Evolutionary conservation across 2,888 invertebrate species (phyloP).

Genomic region (Drosophila mercatorum): DNA sequence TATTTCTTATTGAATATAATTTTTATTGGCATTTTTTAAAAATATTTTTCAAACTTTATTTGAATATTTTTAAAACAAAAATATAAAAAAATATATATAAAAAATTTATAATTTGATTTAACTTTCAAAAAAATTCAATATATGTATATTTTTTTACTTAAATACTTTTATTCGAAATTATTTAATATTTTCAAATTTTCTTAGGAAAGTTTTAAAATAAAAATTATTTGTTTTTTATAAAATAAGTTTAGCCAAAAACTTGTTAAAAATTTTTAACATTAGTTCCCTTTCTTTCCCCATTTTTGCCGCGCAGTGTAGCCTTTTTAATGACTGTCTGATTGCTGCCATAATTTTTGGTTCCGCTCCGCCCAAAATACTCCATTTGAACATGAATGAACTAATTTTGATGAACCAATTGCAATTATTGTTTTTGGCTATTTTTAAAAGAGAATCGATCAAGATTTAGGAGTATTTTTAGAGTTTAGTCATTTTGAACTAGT

Average conservation of each 20-base stretch:
- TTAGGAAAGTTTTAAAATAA: too few relatives aligned
- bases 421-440: neutral
- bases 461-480: neutral
- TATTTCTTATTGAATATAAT: too few relatives aligned
- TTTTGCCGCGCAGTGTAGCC: slow-evolving; percentile 10
- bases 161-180: too few relatives aligned
- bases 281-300: neutral
- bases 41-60: neutral
- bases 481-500: neutral
- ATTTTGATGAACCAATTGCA: neutral
- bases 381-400: neutral
- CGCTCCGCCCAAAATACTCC: neutral
- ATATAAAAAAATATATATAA: too few relatives aligned
- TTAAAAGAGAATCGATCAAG: neutral
- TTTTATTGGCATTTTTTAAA: too few relatives aligned
- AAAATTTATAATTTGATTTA: too few relatives aligned
- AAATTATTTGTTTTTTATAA: too few relatives aligned
- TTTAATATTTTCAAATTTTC: too few relatives aligned
- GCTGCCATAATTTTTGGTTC: neutral
- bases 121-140: too few relatives aligned
- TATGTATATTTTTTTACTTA: too few relatives aligned
- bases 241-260: too few relatives aligned
- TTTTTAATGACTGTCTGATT: slow-evolving; percentile 2
- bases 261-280: neutral
- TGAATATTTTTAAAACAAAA: neutral